Evolutionary conservation across 2,888 invertebrate genomes (phyloP).

Genomic region (Eristalis arbustorum): DNA sequence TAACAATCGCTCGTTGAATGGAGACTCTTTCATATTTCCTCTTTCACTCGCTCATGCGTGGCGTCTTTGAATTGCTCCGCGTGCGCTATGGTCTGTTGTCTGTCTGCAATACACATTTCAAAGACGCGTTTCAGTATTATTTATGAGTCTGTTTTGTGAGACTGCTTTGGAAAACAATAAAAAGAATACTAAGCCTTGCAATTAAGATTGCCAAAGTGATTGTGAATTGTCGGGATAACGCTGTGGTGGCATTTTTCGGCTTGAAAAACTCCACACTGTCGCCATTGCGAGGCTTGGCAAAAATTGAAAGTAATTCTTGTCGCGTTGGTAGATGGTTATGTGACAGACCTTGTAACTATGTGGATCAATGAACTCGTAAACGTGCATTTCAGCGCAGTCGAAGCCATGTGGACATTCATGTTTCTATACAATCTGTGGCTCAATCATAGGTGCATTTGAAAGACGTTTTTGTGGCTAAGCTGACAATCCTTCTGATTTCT

Average conservation of each 20-base stretch:
- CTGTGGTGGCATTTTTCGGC: not conserved
- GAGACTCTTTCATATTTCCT: not conserved
- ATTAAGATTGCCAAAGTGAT: not conserved
- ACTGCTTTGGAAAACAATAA: not conserved
- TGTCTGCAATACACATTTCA: not conserved
- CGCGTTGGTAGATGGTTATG: not conserved
- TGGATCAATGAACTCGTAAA: not conserved
- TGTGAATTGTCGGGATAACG: not conserved
- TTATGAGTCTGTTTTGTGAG: not conserved
- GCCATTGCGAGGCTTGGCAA: not conserved
- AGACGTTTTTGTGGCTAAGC: too few species aligned
- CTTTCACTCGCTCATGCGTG: not conserved
- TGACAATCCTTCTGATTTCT: too few species aligned
- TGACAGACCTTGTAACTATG: not conserved
- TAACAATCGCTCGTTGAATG: constrained; percentile 30
- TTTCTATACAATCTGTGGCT: not conserved
- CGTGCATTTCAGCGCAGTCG: not conserved
- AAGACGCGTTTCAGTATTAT: not conserved
- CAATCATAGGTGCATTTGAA: too few species aligned
- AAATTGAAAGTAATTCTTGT: not conserved
- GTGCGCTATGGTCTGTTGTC: not conserved
- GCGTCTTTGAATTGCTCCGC: not conserved
- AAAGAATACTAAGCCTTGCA: not conserved
- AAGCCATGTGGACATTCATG: too few species aligned
- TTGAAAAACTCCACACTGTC: not conserved